Conservation (phyloP, 1,140 invertebrate genomes). For the Orius insidiosus region DNA sequence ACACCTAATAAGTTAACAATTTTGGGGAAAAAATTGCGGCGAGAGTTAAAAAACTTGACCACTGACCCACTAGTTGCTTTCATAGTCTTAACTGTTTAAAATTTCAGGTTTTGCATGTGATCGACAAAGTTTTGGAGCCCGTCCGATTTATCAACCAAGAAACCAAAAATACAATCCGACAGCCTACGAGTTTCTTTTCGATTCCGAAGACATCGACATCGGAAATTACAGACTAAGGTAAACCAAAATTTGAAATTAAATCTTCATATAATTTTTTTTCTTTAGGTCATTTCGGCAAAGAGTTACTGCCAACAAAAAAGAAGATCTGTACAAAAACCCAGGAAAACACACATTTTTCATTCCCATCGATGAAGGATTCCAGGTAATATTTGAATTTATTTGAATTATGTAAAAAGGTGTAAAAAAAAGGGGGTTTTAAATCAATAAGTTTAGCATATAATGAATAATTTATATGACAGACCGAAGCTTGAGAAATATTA, state of each 20-base stretch:
- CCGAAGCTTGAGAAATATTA: neutral
- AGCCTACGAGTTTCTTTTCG: conserved; percentile 58
- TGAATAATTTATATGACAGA: too few relatives aligned
- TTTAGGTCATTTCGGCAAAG: conserved; percentile 53
- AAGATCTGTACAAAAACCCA: conserved; percentile 52
- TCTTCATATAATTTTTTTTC: conserved; percentile 13
- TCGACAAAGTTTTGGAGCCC: conserved; percentile 62
- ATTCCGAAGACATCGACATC: conserved; percentile 53
- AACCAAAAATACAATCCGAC: conserved; percentile 55
- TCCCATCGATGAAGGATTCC: conserved; percentile 74
- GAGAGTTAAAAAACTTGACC: too few relatives aligned
- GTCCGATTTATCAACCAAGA: conserved; percentile 36
- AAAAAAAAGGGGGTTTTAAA: too few relatives aligned
- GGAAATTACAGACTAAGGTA: conserved; percentile 41
- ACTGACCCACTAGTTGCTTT: too few relatives aligned
- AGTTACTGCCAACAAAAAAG: conserved; percentile 48
- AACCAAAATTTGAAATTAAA: conserved; percentile 17
- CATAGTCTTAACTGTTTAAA: too few relatives aligned
- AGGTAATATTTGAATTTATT: conserved; percentile 33
- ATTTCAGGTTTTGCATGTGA: conserved; percentile 37
- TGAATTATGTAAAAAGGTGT: neutral
- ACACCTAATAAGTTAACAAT: too few relatives aligned
- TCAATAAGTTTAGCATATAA: too few relatives aligned
- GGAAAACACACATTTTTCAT: conserved; percentile 75
- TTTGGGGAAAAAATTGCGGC: too few relatives aligned